phyloP scores from a whole-genome alignment of 2,797 vertebrate species.

The Rousettus madagascariensis region DNA sequence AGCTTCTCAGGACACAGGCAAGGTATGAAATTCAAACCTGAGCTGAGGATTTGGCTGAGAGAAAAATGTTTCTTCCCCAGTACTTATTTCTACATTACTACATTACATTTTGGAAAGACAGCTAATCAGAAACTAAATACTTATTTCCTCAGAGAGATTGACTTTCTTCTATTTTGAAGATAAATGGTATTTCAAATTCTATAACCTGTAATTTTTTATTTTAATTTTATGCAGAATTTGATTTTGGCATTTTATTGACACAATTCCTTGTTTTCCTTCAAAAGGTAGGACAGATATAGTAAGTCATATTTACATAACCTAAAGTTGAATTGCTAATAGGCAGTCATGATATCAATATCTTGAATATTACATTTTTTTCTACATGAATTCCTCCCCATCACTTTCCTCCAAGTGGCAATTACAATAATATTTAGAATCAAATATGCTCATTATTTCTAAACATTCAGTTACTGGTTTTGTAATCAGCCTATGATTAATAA shows the following conservation, averaged over 20 bases:
- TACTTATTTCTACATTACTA: neutral
- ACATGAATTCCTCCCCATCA: neutral
- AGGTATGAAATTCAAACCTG: neutral
- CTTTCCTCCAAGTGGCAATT: neutral
- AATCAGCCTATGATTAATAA: constrained; percentile 15
- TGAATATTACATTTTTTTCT: neutral
- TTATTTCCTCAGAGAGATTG: neutral
- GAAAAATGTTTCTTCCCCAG: neutral
- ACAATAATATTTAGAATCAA: neutral
- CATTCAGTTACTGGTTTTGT: neutral
- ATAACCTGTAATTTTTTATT: neutral
- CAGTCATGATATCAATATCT: neutral
- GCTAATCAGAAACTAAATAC: neutral
- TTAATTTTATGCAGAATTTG: neutral
- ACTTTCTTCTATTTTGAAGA: neutral
- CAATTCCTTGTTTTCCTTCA: neutral
- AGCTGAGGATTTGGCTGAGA: neutral
- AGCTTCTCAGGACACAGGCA: neutral
- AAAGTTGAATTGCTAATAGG: neutral
- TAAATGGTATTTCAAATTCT: neutral
- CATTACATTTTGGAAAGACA: neutral
- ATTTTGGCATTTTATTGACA: neutral
- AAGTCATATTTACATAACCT: neutral
- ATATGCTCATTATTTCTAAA: neutral
- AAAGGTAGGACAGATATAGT: neutral